phyloP scores from a whole-genome alignment of 2,888 invertebrate genomes.

The Tuberolachnus salignus region DNA sequence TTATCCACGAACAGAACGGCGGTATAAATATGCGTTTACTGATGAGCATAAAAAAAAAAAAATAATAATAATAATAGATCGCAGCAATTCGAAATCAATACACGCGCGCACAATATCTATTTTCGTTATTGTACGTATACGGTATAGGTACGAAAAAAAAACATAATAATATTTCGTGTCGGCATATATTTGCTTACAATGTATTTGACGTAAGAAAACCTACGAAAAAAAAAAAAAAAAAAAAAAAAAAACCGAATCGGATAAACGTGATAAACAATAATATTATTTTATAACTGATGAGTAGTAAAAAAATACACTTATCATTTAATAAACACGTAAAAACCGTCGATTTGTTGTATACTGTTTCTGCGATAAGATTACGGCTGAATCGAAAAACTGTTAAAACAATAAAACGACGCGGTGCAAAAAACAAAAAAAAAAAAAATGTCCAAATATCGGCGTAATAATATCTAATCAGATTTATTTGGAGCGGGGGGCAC shows the following conservation, averaged over 20 bases:
- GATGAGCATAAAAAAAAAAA: too few relatives aligned
- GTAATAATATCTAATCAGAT: not conserved
- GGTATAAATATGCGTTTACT: too few relatives aligned
- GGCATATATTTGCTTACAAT: slow-evolving; percentile 20
- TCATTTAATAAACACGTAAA: slow-evolving; percentile 37
- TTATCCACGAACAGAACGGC: too few relatives aligned
- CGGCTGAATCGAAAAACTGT: slow-evolving; percentile 34
- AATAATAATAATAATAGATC: too few relatives aligned
- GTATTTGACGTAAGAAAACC: slow-evolving; percentile 18
- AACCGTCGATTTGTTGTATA: slow-evolving; percentile 7
- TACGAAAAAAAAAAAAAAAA: slow-evolving; percentile 13
- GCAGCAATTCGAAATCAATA: not conserved
- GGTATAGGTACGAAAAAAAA: not conserved
- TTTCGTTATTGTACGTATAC: not conserved
- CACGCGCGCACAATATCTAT: not conserved
- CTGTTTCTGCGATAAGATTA: slow-evolving; percentile 17
- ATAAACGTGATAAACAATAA: too few relatives aligned
- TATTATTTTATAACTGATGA: not conserved
- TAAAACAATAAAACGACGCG: not conserved
- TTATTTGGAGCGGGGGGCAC: not conserved
- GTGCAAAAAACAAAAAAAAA: too few relatives aligned
- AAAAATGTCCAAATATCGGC: too few relatives aligned
- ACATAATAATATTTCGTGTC: too few relatives aligned
- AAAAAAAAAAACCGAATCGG: too few relatives aligned
- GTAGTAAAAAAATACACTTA: slow-evolving; percentile 19